These are phyloP conservation scores for Anolis sagrei DNA, from an alignment of 2,113 vertebrate species.

Conservation along the genomic window DNA sequence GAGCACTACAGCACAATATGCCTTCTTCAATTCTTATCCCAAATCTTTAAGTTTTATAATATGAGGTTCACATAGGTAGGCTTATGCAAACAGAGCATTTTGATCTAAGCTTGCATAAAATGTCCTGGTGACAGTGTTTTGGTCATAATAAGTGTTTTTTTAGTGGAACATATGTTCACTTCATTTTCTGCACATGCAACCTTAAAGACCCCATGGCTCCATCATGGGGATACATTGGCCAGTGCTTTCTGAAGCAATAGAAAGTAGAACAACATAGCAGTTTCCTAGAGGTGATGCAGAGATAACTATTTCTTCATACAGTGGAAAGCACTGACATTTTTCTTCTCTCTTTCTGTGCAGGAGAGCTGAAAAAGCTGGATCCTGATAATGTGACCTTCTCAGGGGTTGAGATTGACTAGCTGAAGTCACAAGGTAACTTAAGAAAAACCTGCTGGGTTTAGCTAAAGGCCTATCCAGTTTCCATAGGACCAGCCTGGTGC, in stretches of 20 bases:
- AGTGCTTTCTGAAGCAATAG: not conserved
- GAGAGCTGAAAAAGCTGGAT: slow-evolving; percentile 32
- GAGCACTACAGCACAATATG: too few relatives aligned
- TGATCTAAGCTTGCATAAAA: not conserved
- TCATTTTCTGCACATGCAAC: not conserved
- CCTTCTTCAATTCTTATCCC: too few relatives aligned
- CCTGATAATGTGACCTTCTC: slow-evolving; percentile 65
- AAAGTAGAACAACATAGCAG: not conserved
- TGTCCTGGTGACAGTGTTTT: too few relatives aligned
- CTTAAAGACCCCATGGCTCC: not conserved
- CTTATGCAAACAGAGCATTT: too few relatives aligned
- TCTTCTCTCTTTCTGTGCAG: slow-evolving; percentile 39
- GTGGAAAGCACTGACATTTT: not conserved
- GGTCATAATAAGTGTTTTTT: not conserved
- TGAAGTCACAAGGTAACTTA: not conserved
- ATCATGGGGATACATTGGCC: not conserved
- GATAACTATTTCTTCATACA: not conserved
- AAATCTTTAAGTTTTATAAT: too few relatives aligned
- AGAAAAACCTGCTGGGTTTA: not conserved
- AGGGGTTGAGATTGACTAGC: slow-evolving; percentile 50
- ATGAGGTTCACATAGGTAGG: too few relatives aligned
- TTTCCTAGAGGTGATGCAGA: not conserved
- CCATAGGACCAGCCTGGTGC: not conserved
- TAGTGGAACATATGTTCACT: not conserved
- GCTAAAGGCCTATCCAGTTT: not conserved